phyloP scores from a whole-genome alignment of 2,888 invertebrate genomes.

The Tetranychus truncatus region DNA sequence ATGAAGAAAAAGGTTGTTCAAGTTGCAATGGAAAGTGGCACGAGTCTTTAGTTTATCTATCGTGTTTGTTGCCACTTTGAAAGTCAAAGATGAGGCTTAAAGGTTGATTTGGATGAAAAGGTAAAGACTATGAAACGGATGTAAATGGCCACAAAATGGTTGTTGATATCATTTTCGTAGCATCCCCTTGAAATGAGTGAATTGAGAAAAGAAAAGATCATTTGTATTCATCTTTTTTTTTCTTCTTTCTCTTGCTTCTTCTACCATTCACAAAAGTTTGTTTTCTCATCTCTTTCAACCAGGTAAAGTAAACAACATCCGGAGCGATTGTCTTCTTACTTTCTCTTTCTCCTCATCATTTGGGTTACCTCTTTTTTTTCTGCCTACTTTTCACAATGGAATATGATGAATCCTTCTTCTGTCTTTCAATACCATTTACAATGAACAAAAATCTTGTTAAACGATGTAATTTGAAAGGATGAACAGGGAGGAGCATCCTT shows the following conservation, averaged over 20 bases:
- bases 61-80: background rate
- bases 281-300: background rate
- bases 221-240: background rate
- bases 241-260: too few relatives aligned
- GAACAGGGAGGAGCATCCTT: background rate
- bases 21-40: background rate
- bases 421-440: background rate
- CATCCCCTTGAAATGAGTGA: background rate
- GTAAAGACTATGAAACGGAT: background rate
- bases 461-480: background rate
- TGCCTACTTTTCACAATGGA: background rate
- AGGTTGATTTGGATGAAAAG: background rate
- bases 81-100: background rate
- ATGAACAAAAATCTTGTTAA: background rate
- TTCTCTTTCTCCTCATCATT: too few relatives aligned
- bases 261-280: background rate
- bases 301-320: background rate
- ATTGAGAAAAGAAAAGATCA: background rate
- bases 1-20: background rate
- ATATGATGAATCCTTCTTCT: background rate
- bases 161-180: background rate
- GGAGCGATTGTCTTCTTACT: background rate
- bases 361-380: too few relatives aligned
- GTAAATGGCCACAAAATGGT: background rate
- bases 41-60: background rate